Percentiles rank a stretch among this genome's conserved stretches.
Conservation (phyloP, 2,888 invertebrate genomes). For the Amphipyra berbera region DNA sequence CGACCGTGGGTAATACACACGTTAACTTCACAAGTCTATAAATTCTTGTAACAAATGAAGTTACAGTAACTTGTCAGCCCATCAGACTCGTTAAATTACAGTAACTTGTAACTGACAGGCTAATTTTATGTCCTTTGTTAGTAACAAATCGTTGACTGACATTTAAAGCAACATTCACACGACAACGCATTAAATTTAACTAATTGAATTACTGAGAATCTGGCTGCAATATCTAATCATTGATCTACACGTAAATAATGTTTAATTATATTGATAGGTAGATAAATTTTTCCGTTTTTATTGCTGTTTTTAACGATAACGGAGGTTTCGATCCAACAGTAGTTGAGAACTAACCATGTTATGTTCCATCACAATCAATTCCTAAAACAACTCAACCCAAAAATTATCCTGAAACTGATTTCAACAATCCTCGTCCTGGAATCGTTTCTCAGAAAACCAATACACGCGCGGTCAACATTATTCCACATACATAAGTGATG, state of each 20-base stretch:
- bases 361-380: no score
- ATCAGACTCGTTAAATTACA: slow-evolving; percentile 23
- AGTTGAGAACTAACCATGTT: no score
- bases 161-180: slow-evolving; percentile 36
- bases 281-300: slow-evolving; percentile 2
- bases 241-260: slow-evolving; percentile 18
- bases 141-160: slow-evolving; percentile 38
- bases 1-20: slow-evolving; percentile 1
- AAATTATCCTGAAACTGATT: slow-evolving; percentile 26
- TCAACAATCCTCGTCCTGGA: slow-evolving; percentile 20
- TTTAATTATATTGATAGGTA: slow-evolving; percentile 26
- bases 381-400: no score
- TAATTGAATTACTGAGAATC: slow-evolving; percentile 31
- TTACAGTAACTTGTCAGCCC: slow-evolving; percentile 9
- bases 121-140: slow-evolving; percentile 23
- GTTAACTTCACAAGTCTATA: neutral
- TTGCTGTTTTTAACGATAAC: neutral
- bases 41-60: slow-evolving; percentile 9
- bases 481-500: slow-evolving; percentile 54
- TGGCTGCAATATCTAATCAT: slow-evolving; percentile 12
- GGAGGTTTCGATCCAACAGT: no score
- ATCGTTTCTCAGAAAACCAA: slow-evolving; percentile 20
- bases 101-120: slow-evolving; percentile 14
- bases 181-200: slow-evolving; percentile 7
- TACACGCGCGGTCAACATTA: slow-evolving; percentile 32